A percentile compares a stretch with the other conserved stretches of the same genome.
phyloP scores from a whole-genome alignment of 2,888 invertebrate species.

The Stenotaenia linearis region DNA sequence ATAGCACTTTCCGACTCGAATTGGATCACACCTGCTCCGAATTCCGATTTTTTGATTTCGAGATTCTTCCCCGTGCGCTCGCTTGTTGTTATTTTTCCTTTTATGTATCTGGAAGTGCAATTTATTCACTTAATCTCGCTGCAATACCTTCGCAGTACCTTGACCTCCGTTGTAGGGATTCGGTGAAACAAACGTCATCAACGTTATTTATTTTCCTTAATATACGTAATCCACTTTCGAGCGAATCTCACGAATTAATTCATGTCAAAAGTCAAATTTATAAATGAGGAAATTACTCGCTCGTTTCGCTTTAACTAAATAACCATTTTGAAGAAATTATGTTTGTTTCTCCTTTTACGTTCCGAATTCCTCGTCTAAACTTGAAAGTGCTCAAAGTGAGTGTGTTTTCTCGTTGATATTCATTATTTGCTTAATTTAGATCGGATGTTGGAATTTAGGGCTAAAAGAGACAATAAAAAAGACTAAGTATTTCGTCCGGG shows the following conservation, averaged over 20 bases:
- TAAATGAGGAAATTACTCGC: not conserved
- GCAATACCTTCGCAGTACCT: not conserved
- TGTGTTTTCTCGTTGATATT: not conserved
- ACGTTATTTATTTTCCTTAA: not conserved
- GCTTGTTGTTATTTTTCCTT: not conserved
- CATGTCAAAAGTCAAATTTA: constrained; percentile 2
- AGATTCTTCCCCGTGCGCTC: not conserved
- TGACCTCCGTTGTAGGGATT: not conserved
- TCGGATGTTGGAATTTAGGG: too few species aligned
- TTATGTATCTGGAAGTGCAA: not conserved
- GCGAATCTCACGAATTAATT: not conserved
- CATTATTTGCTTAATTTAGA: too few species aligned
- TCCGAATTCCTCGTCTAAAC: not conserved
- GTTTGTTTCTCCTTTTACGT: not conserved
- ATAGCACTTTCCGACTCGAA: constrained; percentile 8
- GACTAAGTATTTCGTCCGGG: not conserved
- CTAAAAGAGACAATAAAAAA: not conserved
- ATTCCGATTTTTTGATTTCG: not conserved
- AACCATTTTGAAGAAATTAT: not conserved
- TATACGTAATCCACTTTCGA: not conserved
- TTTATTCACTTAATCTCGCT: not conserved
- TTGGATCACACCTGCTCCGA: constrained; percentile 21
- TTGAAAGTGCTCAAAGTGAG: not conserved
- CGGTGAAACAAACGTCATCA: not conserved
- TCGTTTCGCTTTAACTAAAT: not conserved